A percentile compares a stretch with the other conserved stretches of the same genome.
phyloP scores from a whole-genome alignment of 1,140 invertebrate species.

The Teleogryllus occipitalis region DNA sequence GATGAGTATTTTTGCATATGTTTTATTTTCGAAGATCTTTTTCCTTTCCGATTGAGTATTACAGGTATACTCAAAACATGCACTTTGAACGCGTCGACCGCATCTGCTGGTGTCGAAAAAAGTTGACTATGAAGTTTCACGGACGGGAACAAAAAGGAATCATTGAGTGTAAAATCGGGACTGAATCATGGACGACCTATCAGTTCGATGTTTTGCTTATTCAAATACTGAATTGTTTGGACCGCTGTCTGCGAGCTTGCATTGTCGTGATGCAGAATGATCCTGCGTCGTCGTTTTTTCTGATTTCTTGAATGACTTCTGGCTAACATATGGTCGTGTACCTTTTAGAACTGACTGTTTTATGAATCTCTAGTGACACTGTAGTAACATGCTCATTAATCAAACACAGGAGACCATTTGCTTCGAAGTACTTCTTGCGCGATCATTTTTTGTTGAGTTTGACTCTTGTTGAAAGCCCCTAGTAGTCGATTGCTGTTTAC shows the following conservation, averaged over 20 bases:
- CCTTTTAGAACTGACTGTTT: constrained; percentile 28
- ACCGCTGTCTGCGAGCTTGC: not conserved
- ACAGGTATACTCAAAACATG: constrained; percentile 30
- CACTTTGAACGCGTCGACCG: constrained; percentile 30
- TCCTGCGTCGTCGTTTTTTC: constrained; percentile 16
- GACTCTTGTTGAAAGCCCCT: constrained; percentile 32
- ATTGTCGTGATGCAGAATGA: not conserved
- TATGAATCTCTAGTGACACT: constrained; percentile 26
- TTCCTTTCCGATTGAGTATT: constrained; percentile 31
- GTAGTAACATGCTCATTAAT: constrained; percentile 13
- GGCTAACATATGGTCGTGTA: constrained; percentile 31
- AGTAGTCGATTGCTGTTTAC: constrained; percentile 26
- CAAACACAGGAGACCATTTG: constrained; percentile 25
- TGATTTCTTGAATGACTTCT: constrained; percentile 24
- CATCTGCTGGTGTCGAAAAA: constrained; percentile 29
- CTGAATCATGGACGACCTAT: too few relatives aligned
- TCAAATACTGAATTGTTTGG: not conserved
- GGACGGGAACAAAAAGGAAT: constrained; percentile 11
- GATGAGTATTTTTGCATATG: constrained; percentile 23
- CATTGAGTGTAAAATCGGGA: not conserved
- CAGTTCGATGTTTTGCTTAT: not conserved
- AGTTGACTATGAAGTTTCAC: constrained; percentile 28
- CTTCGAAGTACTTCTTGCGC: constrained; percentile 28
- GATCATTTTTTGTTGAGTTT: constrained; percentile 33
- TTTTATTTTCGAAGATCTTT: constrained; percentile 30